These are phyloP conservation scores for Lasaia peninsularis DNA, from an alignment of 1,140 invertebrate genomes.

Conservation along the genomic window DNA sequence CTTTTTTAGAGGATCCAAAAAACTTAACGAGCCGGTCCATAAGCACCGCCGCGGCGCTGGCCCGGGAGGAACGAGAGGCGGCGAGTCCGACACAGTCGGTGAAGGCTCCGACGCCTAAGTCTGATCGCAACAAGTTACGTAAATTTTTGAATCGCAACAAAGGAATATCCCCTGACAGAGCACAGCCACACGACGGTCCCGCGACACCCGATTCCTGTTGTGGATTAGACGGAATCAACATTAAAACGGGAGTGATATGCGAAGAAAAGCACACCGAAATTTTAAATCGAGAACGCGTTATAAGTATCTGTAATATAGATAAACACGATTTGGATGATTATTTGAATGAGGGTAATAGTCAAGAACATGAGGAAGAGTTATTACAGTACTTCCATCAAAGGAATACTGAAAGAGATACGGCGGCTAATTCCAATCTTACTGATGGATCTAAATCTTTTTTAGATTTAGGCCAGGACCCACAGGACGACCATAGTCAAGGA, in stretches of 20 bases:
- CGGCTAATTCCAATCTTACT: conserved; percentile 24
- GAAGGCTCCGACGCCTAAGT: conserved; percentile 59
- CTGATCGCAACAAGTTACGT: conserved; percentile 39
- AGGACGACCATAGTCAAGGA: conserved; percentile 66
- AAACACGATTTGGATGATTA: conserved; percentile 88
- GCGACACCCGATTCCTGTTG: conserved; percentile 60
- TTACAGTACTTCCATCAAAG: conserved; percentile 86
- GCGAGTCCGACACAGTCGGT: conserved; percentile 65
- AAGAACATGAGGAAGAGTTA: conserved; percentile 88
- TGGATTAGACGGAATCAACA: conserved; percentile 66
- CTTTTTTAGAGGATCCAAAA: conserved; percentile 77
- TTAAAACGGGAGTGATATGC: conserved; percentile 68
- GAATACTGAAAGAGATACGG: conserved; percentile 45
- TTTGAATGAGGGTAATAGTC: conserved; percentile 86
- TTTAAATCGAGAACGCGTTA: conserved; percentile 79
- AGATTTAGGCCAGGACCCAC: conserved; percentile 64
- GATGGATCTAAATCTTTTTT: conserved; percentile 56
- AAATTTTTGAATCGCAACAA: conserved; percentile 37
- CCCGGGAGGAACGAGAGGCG: conserved; percentile 70
- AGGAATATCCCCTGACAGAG: conserved; percentile 37
- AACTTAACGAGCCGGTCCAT: conserved; percentile 72
- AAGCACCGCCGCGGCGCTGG: conserved; percentile 73
- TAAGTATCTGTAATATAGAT: conserved; percentile 85
- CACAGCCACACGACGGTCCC: conserved; percentile 35
- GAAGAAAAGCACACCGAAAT: conserved; percentile 73